Base-by-base conservation (phyloP, 35 echinoderm and acorn worm species). In the Nesometra sesokonis region DNA sequence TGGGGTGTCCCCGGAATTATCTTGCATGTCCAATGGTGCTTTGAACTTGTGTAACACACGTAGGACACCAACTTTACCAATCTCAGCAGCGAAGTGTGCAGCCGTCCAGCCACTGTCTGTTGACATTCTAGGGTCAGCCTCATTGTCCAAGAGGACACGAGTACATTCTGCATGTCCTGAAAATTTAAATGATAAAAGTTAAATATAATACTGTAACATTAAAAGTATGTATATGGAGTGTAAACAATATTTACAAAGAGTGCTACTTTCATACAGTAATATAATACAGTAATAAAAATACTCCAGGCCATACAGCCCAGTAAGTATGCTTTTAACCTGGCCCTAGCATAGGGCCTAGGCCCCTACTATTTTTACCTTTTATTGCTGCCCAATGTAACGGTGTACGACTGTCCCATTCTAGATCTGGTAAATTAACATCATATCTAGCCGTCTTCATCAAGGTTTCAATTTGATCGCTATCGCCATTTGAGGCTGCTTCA, bases 311-410 rank as follows among this genome's bases (percentile, higher is more conserved):
- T n/a, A n/a, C n/a, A n/a, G n/a, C n/a, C n/a, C n/a, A n/a, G n/a
- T n/a, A n/a, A n/a, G n/a, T 31, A 31, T 3, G 23, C 43, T 52
- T 17, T 32, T 52, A 47, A 13, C 37, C 19, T 85, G 21, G 29
- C 11, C 34, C n/a, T n/a, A n/a, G n/a, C n/a, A n/a, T n/a, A n/a
- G n/a, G 17, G 36, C 21, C 2, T n/a, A 47, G 15, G 19, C 57
- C 0, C 27, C 15, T 34, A 23, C 31, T 34, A 0, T 13, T 9
- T 30, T 77, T 85, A 93, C 94, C 94, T 97, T 93, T 97, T 17
- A 97, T 93, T n/a, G 94, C 91, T 81, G 94, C 94, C 94, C 94
- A 97, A 32, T 97, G 94, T 37, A 97, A 17, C 0, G 94, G 94
- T 47, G 91, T 93, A 34, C 94, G 88, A 33, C 90, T 90, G 17